phyloP scores from a whole-genome alignment of 2,888 invertebrate genomes.

The Hypercompe scribonia region DNA sequence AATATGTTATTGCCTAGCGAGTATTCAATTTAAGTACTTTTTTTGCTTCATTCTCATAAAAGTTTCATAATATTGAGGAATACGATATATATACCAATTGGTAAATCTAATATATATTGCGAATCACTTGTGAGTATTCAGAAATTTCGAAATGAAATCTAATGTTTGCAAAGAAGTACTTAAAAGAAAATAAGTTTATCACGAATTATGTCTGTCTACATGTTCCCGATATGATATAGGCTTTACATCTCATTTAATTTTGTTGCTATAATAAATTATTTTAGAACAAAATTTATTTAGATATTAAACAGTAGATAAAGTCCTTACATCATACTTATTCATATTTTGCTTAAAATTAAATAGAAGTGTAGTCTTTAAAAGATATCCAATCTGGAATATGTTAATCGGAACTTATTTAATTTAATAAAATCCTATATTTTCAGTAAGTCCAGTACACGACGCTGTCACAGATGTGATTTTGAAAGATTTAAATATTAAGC shows the following conservation, averaged over 20 bases:
- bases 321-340: not conserved
- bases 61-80: not conserved
- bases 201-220: not conserved
- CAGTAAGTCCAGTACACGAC: conserved; percentile 53
- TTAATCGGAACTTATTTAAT: conserved; percentile 29
- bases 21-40: not conserved
- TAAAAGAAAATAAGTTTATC: not conserved
- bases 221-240: not conserved
- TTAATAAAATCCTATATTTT: conserved; percentile 62
- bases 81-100: not conserved
- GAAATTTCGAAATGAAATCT: not conserved
- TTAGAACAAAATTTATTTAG: not conserved
- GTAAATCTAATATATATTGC: not conserved
- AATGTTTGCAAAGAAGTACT: not conserved
- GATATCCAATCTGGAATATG: not conserved
- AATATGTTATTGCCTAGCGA: not conserved
- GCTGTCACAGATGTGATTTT: conserved; percentile 67
- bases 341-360: not conserved
- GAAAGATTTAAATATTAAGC: conserved; percentile 76
- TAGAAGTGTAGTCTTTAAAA: not conserved
- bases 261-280: not conserved
- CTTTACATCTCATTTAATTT: not conserved
- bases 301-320: not conserved
- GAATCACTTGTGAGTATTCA: not conserved
- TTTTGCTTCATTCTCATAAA: not conserved